Evolutionary conservation across 2,113 vertebrate genomes (phyloP), one percentile per base, ranked within the genome.

Genomic region (Odontesthes bonariensis): DNA sequence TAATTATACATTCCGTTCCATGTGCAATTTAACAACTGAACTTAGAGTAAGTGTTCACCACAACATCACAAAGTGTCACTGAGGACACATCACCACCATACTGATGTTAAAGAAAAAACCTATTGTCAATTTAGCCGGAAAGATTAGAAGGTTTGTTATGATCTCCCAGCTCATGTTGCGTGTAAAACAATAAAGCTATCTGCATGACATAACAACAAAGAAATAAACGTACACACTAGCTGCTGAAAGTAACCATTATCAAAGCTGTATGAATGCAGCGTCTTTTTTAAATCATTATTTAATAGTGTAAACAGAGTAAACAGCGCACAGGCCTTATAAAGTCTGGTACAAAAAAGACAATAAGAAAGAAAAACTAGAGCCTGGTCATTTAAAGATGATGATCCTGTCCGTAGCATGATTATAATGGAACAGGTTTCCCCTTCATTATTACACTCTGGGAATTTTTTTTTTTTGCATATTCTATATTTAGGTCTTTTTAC

Each of bases 91-190:
- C 44, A 54, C 53, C 73, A 46, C 33, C 38, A 23, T 71, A 70
- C 79, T 60, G 61, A 82, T 0, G 8, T 66, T 19, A 66, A 33
- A 72, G 61, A 22, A 59, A 64, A 68, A 67, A 31, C 35, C 14
- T 22, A 73, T 46, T 56, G 67, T 60, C 69, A 46, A 51, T 59
- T 75, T 40, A 68, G 51, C 51, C 59, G 42, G 73, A 85, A 78
- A 63, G 67, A 82, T 75, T 74, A 84, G 44, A 16, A 19, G 20
- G 23, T 61, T 38, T 83, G 61, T 83, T 73, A 70, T 53, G 63
- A 67, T 79, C 31, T 49, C 20, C n/a, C 9, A 4, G 11, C 72
- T 85, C 53, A 60, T 61, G 68, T 70, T 78, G 53, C 62, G 42
- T 73, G 54, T 53, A 12, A 86, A 44, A 65, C 60, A n/a, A 71